Conservation (phyloP, 2,888 invertebrate genomes). For the Epinotia bilunana region DNA sequence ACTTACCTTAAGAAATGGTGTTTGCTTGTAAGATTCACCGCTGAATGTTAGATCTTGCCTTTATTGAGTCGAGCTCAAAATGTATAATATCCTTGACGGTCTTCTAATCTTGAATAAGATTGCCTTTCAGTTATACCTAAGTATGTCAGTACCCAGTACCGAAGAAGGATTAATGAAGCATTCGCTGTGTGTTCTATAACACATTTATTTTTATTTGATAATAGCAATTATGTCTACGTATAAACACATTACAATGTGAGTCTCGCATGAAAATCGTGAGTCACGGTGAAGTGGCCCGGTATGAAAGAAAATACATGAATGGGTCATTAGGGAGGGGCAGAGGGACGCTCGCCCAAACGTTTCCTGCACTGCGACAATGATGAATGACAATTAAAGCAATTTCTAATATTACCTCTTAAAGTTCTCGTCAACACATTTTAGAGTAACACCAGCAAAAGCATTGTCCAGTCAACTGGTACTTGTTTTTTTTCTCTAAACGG, state of each 20-base stretch:
- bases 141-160: background rate
- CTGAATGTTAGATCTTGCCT: background rate
- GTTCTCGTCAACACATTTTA: background rate
- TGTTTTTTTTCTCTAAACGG: background rate
- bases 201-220: slow-evolving; percentile 14
- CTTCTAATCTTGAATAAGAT: background rate
- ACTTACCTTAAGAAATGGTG: slow-evolving; percentile 42
- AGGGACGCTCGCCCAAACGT: slow-evolving; percentile 58
- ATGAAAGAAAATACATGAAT: slow-evolving; percentile 70
- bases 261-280: slow-evolving; percentile 59
- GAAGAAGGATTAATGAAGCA: background rate
- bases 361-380: slow-evolving; percentile 63
- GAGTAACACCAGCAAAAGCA: background rate
- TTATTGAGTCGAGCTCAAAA: background rate
- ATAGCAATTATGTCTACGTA: slow-evolving; percentile 7
- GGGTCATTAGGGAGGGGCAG: slow-evolving; percentile 64
- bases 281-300: slow-evolving; percentile 58
- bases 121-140: background rate
- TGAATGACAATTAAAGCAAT: slow-evolving; percentile 55
- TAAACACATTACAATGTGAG: slow-evolving; percentile 53
- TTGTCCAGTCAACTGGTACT: background rate
- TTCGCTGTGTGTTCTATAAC: background rate
- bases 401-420: slow-evolving; percentile 23
- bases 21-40: slow-evolving; percentile 18
- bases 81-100: too few relatives aligned